These are phyloP conservation scores for Cotesia glomerata DNA, from an alignment of 1,140 invertebrate species.

Conservation along the genomic window DNA sequence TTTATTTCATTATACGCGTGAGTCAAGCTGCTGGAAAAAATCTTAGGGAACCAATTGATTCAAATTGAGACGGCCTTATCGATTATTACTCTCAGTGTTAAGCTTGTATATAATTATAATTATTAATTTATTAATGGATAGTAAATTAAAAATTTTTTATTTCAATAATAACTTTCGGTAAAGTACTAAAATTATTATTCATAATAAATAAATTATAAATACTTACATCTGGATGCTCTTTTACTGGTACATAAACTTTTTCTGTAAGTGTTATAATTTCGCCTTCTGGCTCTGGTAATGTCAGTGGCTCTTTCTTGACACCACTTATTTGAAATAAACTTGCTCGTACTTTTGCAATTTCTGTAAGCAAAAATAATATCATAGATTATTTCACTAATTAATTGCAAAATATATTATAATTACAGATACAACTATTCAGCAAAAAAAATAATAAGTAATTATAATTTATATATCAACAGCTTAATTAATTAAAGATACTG, in stretches of 20 bases:
- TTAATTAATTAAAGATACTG: neutral
- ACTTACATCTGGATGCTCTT: conserved; percentile 99
- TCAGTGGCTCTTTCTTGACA: conserved; percentile 89
- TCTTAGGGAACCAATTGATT: neutral
- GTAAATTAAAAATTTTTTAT: too few relatives aligned
- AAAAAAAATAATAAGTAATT: too few relatives aligned
- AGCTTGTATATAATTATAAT: too few relatives aligned
- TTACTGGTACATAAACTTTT: conserved; percentile 99
- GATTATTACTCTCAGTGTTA: too few relatives aligned
- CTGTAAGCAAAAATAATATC: conserved; percentile 74
- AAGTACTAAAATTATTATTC: neutral
- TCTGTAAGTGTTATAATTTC: conserved; percentile 91
- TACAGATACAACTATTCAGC: too few relatives aligned
- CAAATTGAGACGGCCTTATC: too few relatives aligned
- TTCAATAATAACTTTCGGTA: neutral
- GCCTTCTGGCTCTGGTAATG: conserved; percentile 92
- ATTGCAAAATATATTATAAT: too few relatives aligned
- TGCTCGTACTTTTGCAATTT: conserved; percentile 97
- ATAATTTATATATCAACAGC: neutral
- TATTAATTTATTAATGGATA: too few relatives aligned
- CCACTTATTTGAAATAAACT: conserved; percentile 98
- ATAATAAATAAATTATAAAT: conserved; percentile 21
- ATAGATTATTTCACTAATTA: conserved; percentile 15
- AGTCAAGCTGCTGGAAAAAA: neutral
- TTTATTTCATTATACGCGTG: too few relatives aligned